Evolutionary conservation across 2,888 invertebrate species (phyloP), one percentile per base, ranked within the genome.

Genomic region (Tachystola acroxantha): DNA sequence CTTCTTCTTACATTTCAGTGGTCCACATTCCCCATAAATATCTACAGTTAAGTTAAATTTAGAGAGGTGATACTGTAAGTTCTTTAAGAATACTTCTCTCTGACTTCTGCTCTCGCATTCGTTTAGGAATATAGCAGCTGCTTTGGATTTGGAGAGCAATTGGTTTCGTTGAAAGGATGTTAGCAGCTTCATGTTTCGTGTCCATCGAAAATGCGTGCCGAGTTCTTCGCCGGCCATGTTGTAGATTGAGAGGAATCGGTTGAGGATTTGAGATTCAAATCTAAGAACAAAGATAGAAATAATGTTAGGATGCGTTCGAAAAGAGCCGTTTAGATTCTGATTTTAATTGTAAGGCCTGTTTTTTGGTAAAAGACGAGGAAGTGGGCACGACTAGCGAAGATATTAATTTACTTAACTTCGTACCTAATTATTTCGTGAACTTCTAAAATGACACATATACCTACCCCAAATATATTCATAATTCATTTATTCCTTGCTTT

Each of bases 11-110:
- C 79, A 81, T 32, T 64, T 53, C 22, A 55, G 57, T 0, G 45
- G 22, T 0, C 90, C 89, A 57, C 90, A 90, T 16, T 74, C 57
- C 0, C 90, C 90, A 48, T 66, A 90, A 11, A 90, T 64, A 45
- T 90, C 89, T 3, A 89, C 70, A 1, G 76, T 61, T 6, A 77
- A 44, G 28, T 80, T 77, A 10, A 64, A 75, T 39, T 50, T 59
- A 0, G 49, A 26, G 14, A 92, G 76, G 48, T 89, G 57, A 31
- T 67, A 65, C 12, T 67, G 57, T 11, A 92, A 58, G 20, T 73
- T 78, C 36, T 52, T 30, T 1, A 81, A 39, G 7, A 73, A 67
- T 0, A 42, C 7, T 52, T 82, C 81, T 24, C 80, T 53, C 25
- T 57, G 56, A 42, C 80, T 78, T 22, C 48, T 52, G 1, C 56